These are phyloP conservation scores for Calameuta pallipes DNA, from an alignment of 2,888 invertebrate species.

Conservation along the genomic window DNA sequence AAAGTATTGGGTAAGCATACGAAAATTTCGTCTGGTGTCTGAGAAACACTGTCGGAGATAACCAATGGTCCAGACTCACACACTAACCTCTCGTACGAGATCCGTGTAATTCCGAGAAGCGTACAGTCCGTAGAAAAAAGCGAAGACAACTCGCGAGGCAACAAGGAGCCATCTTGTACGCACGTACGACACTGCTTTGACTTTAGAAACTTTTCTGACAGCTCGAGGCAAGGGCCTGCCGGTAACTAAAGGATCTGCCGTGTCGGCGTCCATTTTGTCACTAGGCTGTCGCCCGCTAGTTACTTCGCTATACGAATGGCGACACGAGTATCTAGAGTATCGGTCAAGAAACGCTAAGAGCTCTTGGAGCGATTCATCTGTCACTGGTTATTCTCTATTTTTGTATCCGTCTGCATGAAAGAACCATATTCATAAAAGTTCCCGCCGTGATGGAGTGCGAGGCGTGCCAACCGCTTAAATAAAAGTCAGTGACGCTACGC, in stretches of 20 bases:
- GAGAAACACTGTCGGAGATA: conserved; percentile 51
- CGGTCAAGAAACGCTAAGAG: not conserved
- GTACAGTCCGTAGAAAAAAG: conserved; percentile 59
- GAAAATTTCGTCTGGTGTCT: conserved; percentile 25
- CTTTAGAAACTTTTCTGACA: not conserved
- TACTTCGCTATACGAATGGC: not conserved
- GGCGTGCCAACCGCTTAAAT: not conserved
- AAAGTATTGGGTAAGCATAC: not conserved
- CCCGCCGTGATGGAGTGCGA: not conserved
- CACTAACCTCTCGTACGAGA: conserved; percentile 37
- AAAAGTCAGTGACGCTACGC: not conserved
- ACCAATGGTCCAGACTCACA: conserved; percentile 44
- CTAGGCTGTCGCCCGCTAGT: not conserved
- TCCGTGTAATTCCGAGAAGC: conserved; percentile 58
- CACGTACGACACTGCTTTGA: not conserved
- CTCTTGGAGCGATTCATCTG: not conserved
- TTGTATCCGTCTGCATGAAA: conserved; percentile 39
- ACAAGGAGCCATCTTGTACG: not conserved
- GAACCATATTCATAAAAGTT: conserved; percentile 41
- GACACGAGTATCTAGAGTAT: not conserved
- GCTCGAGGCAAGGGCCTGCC: not conserved
- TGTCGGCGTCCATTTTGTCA: not conserved
- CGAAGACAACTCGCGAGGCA: conserved; percentile 24
- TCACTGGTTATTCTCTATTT: conserved; percentile 10
- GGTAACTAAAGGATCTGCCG: not conserved